phyloP scores from a whole-genome alignment of 2,113 vertebrate species.

The Poecilia latipinna region DNA sequence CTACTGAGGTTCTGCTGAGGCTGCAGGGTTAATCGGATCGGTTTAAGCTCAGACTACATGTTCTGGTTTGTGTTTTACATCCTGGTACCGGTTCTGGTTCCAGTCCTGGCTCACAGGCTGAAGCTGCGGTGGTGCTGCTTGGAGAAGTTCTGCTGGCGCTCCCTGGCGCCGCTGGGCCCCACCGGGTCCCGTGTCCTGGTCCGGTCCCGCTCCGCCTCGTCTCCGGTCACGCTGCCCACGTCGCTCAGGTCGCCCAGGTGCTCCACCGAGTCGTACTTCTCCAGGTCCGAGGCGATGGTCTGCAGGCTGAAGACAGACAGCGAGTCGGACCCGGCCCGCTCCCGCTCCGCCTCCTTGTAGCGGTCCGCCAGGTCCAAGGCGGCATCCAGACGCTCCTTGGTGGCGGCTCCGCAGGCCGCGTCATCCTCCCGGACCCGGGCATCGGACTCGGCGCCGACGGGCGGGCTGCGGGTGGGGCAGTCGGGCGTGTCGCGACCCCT shows the following conservation, averaged over 20 bases:
- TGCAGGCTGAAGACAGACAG: constrained; percentile 89
- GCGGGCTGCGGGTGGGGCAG: constrained; percentile 77
- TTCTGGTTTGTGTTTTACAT: constrained; percentile 40
- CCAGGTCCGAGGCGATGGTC: constrained; percentile 91
- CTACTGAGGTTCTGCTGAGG: background rate
- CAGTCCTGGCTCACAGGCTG: constrained; percentile 77
- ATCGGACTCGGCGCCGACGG: constrained; percentile 78
- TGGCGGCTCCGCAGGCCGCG: constrained; percentile 54
- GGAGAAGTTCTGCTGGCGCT: constrained; percentile 69
- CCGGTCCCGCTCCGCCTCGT: constrained; percentile 60
- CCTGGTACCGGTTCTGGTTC: too few relatives aligned
- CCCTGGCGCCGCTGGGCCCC: constrained; percentile 15
- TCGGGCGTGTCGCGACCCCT: constrained; percentile 63
- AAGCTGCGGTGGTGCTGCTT: constrained; percentile 89
- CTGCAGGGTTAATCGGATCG: constrained; percentile 11
- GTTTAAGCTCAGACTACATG: background rate
- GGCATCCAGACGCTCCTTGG: constrained; percentile 47
- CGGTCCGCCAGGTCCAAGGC: constrained; percentile 71
- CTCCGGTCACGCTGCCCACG: constrained; percentile 70
- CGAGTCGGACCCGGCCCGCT: constrained; percentile 79
- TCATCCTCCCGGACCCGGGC: constrained; percentile 40
- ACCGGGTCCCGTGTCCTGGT: too few relatives aligned
- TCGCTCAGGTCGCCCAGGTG: constrained; percentile 86
- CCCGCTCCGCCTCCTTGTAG: constrained; percentile 67
- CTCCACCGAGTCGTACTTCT: constrained; percentile 93